Evolutionary conservation across 2,113 vertebrate genomes (phyloP).

Genomic region (Microtus oregoni): DNA sequence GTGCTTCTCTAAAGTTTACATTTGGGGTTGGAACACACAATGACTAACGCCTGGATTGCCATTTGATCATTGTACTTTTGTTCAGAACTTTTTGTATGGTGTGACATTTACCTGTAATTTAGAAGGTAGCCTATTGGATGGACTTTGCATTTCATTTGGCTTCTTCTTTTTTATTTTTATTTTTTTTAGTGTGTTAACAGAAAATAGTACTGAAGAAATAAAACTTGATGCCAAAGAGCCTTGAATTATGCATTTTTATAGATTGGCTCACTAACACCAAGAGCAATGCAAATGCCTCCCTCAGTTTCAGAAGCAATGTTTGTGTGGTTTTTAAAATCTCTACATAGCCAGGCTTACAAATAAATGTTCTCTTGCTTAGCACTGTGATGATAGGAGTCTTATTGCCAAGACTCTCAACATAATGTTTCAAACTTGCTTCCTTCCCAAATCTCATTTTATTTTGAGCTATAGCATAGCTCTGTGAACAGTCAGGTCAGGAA

Average conservation of each 20-base stretch:
- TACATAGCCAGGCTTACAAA: conserved; percentile 50
- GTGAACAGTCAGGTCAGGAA: conserved; percentile 57
- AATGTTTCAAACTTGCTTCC: conserved; percentile 68
- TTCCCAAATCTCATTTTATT: conserved; percentile 72
- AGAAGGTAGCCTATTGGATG: background rate
- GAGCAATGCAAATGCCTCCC: conserved; percentile 23
- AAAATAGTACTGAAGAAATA: background rate
- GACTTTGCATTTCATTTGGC: conserved; percentile 46
- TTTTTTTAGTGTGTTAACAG: background rate
- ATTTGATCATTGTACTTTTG: background rate
- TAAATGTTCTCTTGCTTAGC: conserved; percentile 58
- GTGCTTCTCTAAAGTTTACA: background rate
- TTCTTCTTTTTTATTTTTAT: background rate
- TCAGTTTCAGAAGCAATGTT: conserved; percentile 52
- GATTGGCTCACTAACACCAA: background rate
- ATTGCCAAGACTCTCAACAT: conserved; percentile 66
- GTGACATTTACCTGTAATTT: conserved; percentile 36
- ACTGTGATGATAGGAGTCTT: conserved; percentile 42
- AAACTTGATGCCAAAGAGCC: background rate
- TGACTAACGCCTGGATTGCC: background rate
- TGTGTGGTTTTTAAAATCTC: background rate
- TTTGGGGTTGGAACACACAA: background rate
- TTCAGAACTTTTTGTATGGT: background rate
- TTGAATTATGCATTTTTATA: conserved; percentile 47
- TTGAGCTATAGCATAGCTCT: conserved; percentile 49